Evolutionary conservation across 92 coral and sea anemone genomes (phyloP).

Genomic region (Phenganax marumi): DNA sequence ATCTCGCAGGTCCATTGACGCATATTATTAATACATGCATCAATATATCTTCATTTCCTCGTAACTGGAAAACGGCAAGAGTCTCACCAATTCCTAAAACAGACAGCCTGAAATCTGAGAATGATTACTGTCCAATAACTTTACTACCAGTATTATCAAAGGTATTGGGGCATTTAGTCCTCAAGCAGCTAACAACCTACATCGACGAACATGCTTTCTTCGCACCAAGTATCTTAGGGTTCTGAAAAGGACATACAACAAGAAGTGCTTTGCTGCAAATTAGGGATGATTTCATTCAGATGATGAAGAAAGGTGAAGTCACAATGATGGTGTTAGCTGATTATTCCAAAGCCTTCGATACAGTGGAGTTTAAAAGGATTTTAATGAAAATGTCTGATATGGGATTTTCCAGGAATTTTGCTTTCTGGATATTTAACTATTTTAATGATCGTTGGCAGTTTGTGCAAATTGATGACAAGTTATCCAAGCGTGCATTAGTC

Average conservation of each 20-base stretch:
- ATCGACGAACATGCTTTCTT: background rate
- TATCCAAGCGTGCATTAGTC: conserved; percentile 27
- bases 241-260: conserved; percentile 39
- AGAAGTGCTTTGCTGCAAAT: conserved; percentile 30
- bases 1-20: background rate
- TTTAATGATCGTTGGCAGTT: conserved; percentile 38
- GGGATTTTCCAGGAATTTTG: conserved; percentile 50
- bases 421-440: conserved; percentile 42
- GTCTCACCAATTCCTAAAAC: background rate
- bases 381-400: conserved; percentile 35
- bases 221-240: background rate
- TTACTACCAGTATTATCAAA: background rate
- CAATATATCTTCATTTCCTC: background rate
- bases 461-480: conserved; percentile 47
- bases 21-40: background rate
- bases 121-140: background rate
- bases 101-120: background rate
- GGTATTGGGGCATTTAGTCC: background rate
- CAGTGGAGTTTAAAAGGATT: conserved; percentile 35
- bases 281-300: conserved; percentile 33
- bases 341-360: conserved; percentile 53
- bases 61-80: background rate
- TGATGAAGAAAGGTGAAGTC: conserved; percentile 38
- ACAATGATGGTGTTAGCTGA: too few relatives aligned
- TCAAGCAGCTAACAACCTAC: background rate